phyloP scores from a whole-genome alignment of 2,888 invertebrate species.

The Drosophila pullipes region DNA sequence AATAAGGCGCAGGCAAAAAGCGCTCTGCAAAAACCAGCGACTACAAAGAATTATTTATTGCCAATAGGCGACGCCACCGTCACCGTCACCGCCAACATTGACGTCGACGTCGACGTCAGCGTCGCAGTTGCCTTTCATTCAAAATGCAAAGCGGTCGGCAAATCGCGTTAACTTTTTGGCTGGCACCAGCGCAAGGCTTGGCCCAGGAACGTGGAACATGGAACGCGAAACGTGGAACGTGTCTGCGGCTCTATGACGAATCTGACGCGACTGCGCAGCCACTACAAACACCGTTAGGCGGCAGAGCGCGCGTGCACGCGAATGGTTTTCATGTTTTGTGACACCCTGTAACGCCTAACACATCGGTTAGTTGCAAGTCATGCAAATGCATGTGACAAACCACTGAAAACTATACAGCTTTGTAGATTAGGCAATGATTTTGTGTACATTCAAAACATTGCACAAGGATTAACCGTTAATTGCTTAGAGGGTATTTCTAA shows the following conservation, averaged over 20 bases:
- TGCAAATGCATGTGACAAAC: background rate
- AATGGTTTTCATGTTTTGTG: constrained; percentile 63
- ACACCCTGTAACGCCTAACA: constrained; percentile 25
- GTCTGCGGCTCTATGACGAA: constrained; percentile 51
- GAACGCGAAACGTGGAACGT: constrained; percentile 36
- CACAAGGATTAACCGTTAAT: background rate
- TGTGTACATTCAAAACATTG: background rate
- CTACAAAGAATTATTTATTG: constrained; percentile 75
- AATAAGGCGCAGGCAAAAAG: constrained; percentile 46
- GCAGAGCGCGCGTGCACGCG: constrained; percentile 67
- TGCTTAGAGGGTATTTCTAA: constrained; percentile 9
- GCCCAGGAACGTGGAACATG: constrained; percentile 59
- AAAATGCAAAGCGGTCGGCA: constrained; percentile 45
- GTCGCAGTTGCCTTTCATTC: constrained; percentile 52
- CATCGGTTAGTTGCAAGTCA: background rate
- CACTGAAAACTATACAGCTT: no score
- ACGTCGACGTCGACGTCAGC: background rate
- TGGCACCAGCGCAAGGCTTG: constrained; percentile 31
- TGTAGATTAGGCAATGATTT: background rate
- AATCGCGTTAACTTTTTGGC: constrained; percentile 5
- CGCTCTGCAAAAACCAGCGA: constrained; percentile 39
- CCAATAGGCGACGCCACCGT: constrained; percentile 50
- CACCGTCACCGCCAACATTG: background rate
- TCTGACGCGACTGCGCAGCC: constrained; percentile 56
- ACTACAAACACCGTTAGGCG: constrained; percentile 76